These are phyloP conservation scores for Gastracanthus pulcherrimus DNA, from an alignment of 2,888 invertebrate species.

Conservation along the genomic window DNA sequence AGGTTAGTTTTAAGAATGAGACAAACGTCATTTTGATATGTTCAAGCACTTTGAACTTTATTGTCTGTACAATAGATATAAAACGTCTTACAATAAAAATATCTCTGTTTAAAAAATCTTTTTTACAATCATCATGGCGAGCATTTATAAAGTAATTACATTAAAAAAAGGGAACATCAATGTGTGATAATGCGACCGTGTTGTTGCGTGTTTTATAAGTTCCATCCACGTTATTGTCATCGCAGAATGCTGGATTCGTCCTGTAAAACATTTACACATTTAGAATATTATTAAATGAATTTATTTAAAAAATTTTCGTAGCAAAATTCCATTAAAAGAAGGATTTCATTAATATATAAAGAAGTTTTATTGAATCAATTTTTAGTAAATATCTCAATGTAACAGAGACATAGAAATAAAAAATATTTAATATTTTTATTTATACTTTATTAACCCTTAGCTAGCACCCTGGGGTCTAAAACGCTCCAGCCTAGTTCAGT, in stretches of 20 bases:
- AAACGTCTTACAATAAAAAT: constrained; percentile 44
- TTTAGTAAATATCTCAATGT: too few relatives aligned
- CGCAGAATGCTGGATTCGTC: constrained; percentile 71
- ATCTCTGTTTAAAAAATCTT: constrained; percentile 18
- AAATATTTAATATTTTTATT: too few relatives aligned
- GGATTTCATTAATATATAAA: too few relatives aligned
- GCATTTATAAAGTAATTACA: constrained; percentile 9
- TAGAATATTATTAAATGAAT: background rate
- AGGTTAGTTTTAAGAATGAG: background rate
- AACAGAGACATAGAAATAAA: too few relatives aligned
- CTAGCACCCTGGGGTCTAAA: too few relatives aligned
- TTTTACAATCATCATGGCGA: constrained; percentile 30
- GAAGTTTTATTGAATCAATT: too few relatives aligned
- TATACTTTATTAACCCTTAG: too few relatives aligned
- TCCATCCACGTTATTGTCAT: constrained; percentile 68
- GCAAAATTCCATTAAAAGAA: too few relatives aligned
- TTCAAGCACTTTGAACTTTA: constrained; percentile 11
- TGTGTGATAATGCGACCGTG: constrained; percentile 44
- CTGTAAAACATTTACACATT: constrained; percentile 65
- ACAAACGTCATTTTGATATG: background rate
- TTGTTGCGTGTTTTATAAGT: constrained; percentile 58
- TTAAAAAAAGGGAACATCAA: constrained; percentile 13
- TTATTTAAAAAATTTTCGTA: too few relatives aligned
- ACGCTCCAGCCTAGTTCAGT: too few relatives aligned
- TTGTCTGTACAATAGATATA: constrained; percentile 26